These are phyloP conservation scores for Thaumatotibia leucotreta DNA, from an alignment of 1,140 invertebrate species.

Conservation along the genomic window DNA sequence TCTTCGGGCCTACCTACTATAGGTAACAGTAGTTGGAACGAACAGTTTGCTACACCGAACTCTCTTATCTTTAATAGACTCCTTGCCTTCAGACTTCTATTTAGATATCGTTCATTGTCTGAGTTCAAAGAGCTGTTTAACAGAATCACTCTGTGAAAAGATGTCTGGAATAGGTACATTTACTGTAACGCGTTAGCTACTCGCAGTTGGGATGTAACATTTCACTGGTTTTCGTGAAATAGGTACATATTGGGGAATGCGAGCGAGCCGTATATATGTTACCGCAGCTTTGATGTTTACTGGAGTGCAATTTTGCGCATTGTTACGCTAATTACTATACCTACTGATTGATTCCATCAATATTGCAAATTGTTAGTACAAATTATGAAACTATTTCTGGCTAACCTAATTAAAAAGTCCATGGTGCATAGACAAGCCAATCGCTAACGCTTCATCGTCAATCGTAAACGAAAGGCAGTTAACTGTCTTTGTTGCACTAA, in stretches of 20 bases:
- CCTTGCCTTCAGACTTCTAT: slow-evolving; percentile 2
- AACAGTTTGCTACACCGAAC: neutral
- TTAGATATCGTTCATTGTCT: slow-evolving; percentile 6
- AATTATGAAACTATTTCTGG: too few relatives aligned
- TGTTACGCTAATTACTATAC: too few relatives aligned
- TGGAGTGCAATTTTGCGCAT: too few relatives aligned
- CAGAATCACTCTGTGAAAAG: neutral
- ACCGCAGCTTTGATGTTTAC: neutral
- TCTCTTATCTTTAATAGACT: neutral
- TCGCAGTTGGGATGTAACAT: neutral
- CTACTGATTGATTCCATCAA: too few relatives aligned
- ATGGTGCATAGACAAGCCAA: too few relatives aligned
- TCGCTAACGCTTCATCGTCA: too few relatives aligned
- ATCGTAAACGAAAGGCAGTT: too few relatives aligned
- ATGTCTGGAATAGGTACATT: neutral
- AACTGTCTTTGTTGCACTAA: too few relatives aligned
- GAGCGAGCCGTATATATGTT: neutral
- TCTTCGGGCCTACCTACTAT: neutral
- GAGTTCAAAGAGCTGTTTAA: slow-evolving; percentile 1
- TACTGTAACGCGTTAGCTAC: neutral
- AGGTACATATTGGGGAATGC: neutral
- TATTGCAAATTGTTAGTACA: too few relatives aligned
- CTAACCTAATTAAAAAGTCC: too few relatives aligned
- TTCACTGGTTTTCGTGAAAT: neutral
- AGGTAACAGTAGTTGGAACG: neutral